Evolutionary conservation across 2,888 invertebrate species (phyloP), one percentile per base, ranked within the genome.

Genomic region (Campaea margaritaria): DNA sequence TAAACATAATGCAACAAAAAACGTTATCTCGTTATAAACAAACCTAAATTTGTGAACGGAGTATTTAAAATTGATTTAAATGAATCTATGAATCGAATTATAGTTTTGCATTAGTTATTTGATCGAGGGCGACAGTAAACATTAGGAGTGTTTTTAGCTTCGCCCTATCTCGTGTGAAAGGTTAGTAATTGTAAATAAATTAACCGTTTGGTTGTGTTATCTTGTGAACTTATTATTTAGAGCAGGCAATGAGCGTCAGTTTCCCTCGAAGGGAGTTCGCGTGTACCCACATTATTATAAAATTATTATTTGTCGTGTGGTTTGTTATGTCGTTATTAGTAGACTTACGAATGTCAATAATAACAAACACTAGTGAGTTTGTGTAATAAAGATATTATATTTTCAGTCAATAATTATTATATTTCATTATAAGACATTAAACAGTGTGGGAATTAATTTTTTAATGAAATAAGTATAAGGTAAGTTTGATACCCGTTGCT

Each of bases 121-220:
- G 16, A 38, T 49, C 27, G n/a, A 50, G 31, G 43, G 47, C 21
- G 21, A 21, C 21, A 15, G 15, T 47, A 34, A 13, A 13, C 5
- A 46, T 41, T 50, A 55, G 47, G 44, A 44, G n/a, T 59, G 48
- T 52, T 55, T 31, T 34, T 42, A 52, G 16, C 38, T 58, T 63
- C 49, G 47, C 14, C 39, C 67, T 77, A 75, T 79, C 77, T 58
- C 54, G 64, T 70, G 75, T 77, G 67, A 77, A 77, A 80, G 80
- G 80, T 80, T 72, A 77, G 21, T 21, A 21, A 68, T 60, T 16
- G 54, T 56, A 12, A 42, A 52, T 59, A 36, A 38, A 53, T 55
- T 39, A 53, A 15, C 58, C 62, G 14, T 36, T 36, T 52, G 2
- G 48, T 34, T 46, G n/a, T 52, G 36, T 60, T 62, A 64, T 65